phyloP scores from a whole-genome alignment of 2,888 invertebrate species.

The Stenchaetothrips biformis region DNA sequence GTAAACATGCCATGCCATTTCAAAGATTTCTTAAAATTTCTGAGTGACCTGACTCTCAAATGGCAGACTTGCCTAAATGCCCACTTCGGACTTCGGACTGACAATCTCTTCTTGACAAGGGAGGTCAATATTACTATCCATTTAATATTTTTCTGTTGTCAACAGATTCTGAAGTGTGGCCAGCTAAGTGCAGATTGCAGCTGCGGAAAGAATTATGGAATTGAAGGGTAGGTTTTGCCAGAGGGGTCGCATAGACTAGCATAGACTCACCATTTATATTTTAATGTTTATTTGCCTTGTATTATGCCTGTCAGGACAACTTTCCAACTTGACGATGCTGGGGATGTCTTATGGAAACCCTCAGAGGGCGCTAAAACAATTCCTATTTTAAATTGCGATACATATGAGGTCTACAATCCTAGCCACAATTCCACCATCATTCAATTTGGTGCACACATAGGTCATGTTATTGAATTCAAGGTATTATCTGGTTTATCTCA shows the following conservation, averaged over 20 bases:
- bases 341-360: conserved; percentile 60
- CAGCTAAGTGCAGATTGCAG: neutral
- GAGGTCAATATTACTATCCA: too few species aligned
- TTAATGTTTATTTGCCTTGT: neutral
- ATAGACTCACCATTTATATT: too few species aligned
- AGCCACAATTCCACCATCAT: conserved; percentile 47
- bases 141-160: neutral
- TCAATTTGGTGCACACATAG: conserved; percentile 59
- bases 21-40: neutral
- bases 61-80: neutral
- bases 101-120: too few species aligned
- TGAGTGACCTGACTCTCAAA: neutral
- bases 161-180: neutral
- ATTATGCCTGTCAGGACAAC: conserved; percentile 42
- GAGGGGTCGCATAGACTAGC: too few species aligned
- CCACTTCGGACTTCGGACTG: too few species aligned
- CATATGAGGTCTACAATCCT: conserved; percentile 54
- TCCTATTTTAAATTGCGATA: conserved; percentile 62
- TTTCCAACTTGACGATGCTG: conserved; percentile 56
- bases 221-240: neutral
- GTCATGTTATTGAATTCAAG: conserved; percentile 61
- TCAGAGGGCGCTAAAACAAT: conserved; percentile 53
- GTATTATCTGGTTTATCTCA: conserved; percentile 40
- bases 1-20: too few species aligned
- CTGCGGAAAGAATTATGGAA: neutral